These are phyloP conservation scores for Phylloscopus trochiloides DNA, from an alignment of 2,113 vertebrate genomes.

Conservation along the genomic window DNA sequence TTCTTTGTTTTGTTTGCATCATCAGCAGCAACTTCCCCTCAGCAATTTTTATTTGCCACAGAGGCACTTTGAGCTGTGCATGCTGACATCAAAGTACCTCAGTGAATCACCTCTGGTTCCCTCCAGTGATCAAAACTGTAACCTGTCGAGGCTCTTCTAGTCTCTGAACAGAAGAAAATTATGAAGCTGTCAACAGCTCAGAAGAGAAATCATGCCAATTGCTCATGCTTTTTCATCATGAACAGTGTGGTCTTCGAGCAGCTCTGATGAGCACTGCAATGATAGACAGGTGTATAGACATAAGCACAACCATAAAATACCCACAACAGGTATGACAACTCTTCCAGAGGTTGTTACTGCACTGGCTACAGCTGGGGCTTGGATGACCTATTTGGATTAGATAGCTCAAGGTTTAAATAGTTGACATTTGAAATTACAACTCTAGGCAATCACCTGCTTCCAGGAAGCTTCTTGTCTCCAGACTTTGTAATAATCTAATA, in stretches of 20 bases:
- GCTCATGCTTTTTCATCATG: background rate
- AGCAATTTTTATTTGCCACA: background rate
- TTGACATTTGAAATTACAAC: background rate
- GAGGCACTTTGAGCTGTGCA: background rate
- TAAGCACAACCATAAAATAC: background rate
- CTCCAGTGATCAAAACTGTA: background rate
- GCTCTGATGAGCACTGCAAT: background rate
- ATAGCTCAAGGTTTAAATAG: background rate
- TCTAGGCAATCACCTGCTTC: background rate
- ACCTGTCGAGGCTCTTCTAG: background rate
- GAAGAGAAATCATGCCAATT: background rate
- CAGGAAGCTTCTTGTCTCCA: background rate
- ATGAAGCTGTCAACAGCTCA: background rate
- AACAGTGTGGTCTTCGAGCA: background rate
- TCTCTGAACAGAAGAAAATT: background rate
- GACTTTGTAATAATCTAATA: background rate
- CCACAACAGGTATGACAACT: background rate
- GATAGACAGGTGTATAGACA: background rate
- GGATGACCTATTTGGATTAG: background rate
- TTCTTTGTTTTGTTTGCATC: slow-evolving; percentile 1
- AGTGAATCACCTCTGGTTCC: background rate
- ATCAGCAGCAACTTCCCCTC: background rate
- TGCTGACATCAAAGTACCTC: background rate
- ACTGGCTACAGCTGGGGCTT: background rate
- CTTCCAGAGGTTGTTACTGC: background rate